Base-by-base conservation (phyloP, 2,888 invertebrate genomes). In the Andrena chrysosceles region DNA sequence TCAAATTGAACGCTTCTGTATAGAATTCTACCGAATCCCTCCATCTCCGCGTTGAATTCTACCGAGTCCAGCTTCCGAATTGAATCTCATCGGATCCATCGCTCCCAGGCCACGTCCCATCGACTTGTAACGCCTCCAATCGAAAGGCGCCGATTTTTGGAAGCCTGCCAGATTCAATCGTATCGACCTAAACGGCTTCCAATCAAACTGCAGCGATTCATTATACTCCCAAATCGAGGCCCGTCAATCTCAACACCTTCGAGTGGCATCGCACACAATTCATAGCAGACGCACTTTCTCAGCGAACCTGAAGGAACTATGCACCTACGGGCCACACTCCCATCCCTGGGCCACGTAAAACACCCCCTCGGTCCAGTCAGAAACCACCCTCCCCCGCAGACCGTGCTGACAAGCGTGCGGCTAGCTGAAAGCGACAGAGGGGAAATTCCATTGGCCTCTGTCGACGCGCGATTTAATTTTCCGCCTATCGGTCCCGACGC, bases 401-500 rank as follows among this genome's bases (percentile, higher is more conserved):
- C 16, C 3, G 4, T 33, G 54, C 31, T 62, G 71, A 62, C 72
- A 72, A 35, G n/a, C 72, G 26, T 13, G 52, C 33, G 33, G 52
- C 26, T 26, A 23, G 49, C 54, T 52, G n/a, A 64, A 72, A 63
- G 72, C 64, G 72, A 64, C 72, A 72, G 52, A 35, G 72, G n/a
- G 64, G 72, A 63, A 72, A 72, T 72, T 72, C 72, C 52, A 64
- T 64, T 64, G 72, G 49, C 16, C 52, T 64, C 64, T 52, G 48
- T 29, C 70, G 26, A n/a, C 31, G 59, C 7, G 20, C 62, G 63
- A 75, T 75, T 75, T 68, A 75, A 75, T 75, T 75, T 75, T 75
- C 75, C 68, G 59, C 68, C 68, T 33, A 75, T 75, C 75, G 68
- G 31, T 16, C 10, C 13, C 59, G 67, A 13, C 66, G 73, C 59